These are phyloP conservation scores for Herminia tarsipennalis DNA, from an alignment of 2,888 invertebrate species.

Conservation along the genomic window DNA sequence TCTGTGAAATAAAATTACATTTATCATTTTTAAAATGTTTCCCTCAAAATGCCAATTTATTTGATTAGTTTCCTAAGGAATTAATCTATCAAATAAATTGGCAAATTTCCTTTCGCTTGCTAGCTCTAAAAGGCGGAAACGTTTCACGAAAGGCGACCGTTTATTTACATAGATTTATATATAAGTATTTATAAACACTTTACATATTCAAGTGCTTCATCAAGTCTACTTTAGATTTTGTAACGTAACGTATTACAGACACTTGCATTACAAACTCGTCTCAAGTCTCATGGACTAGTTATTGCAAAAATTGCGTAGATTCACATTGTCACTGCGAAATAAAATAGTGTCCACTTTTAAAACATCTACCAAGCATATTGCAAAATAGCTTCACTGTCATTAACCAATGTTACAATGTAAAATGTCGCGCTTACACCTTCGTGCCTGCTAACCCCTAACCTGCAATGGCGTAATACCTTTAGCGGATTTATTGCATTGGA, in stretches of 20 bases:
- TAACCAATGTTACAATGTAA: slow-evolving; percentile 10
- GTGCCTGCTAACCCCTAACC: slow-evolving; percentile 13
- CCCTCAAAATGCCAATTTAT: too few relatives aligned
- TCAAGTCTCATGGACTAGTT: slow-evolving; percentile 8
- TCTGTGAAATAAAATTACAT: too few relatives aligned
- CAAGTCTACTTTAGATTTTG: not conserved
- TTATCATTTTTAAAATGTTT: too few relatives aligned
- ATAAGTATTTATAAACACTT: too few relatives aligned
- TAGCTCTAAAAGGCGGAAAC: too few relatives aligned
- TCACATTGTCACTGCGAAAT: slow-evolving; percentile 4
- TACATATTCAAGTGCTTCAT: not conserved
- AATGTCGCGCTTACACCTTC: slow-evolving; percentile 14
- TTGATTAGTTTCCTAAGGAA: too few relatives aligned
- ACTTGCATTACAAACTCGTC: slow-evolving; percentile 1
- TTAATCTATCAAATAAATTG: too few relatives aligned
- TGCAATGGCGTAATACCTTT: not conserved
- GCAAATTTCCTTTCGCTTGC: too few relatives aligned
- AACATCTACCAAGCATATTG: slow-evolving; percentile 1
- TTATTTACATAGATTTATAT: too few relatives aligned
- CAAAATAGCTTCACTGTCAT: slow-evolving; percentile 9
- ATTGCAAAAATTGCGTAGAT: slow-evolving; percentile 2
- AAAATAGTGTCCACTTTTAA: slow-evolving; percentile 2
- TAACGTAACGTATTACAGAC: not conserved
- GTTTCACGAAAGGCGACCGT: too few relatives aligned
- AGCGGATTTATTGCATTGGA: not conserved